A percentile compares a stretch with the other conserved stretches of the same genome.
phyloP scores from a whole-genome alignment of 2,888 invertebrate genomes.

The Heterodera filipjevi region DNA sequence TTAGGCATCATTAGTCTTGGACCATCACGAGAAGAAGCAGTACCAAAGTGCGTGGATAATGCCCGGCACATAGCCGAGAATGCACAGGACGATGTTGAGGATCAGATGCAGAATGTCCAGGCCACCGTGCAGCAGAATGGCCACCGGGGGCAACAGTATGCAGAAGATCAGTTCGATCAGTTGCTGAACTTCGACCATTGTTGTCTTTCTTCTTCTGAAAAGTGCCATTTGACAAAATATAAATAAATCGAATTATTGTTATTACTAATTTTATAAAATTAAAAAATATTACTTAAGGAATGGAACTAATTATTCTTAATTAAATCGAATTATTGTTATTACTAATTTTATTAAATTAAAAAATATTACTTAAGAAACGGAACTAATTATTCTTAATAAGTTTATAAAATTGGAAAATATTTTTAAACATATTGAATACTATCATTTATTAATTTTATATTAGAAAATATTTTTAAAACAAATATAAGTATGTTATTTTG shows the following conservation, averaged over 20 bases:
- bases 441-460: too few relatives aligned
- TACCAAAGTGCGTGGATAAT: conserved; percentile 26
- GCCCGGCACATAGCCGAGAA: conserved; percentile 23
- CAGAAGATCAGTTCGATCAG: conserved; percentile 25
- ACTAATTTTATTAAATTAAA: too few relatives aligned
- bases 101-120: conserved; percentile 14
- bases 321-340: too few relatives aligned
- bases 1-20: neutral
- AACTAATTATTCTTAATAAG: too few relatives aligned
- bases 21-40: conserved; percentile 16
- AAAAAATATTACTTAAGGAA: too few relatives aligned
- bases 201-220: neutral
- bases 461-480: too few relatives aligned
- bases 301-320: too few relatives aligned
- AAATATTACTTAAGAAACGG: too few relatives aligned
- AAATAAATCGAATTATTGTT: neutral
- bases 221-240: neutral
- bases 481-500: too few relatives aligned
- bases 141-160: conserved; percentile 20
- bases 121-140: conserved; percentile 17
- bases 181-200: conserved; percentile 9
- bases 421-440: too few relatives aligned
- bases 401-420: too few relatives aligned
- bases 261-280: too few relatives aligned
- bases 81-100: conserved; percentile 22